phyloP scores from a whole-genome alignment of 2,113 vertebrate genomes.

The Tretioscincus oriximinensis region DNA sequence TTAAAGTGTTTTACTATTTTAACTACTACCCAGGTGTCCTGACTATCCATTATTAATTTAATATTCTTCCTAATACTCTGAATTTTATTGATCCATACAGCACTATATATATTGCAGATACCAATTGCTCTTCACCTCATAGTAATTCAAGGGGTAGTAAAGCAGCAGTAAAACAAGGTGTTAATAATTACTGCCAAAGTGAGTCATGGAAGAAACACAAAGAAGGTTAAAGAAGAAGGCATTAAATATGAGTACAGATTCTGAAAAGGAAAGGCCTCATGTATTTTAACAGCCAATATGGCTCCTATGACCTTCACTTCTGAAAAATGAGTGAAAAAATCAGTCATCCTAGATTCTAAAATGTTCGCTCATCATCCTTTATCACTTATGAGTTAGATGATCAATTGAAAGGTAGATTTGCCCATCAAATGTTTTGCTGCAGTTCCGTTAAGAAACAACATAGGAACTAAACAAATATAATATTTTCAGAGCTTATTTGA shows the following conservation, averaged over 20 bases:
- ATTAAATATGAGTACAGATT: background rate
- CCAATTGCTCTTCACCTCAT: conserved; percentile 23
- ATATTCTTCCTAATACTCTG: conserved; percentile 18
- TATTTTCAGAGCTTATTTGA: background rate
- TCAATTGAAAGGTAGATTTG: background rate
- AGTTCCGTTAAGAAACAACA: background rate
- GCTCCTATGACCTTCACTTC: conserved; percentile 12
- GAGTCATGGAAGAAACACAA: conserved; percentile 22
- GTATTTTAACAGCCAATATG: conserved; percentile 24
- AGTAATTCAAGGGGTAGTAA: conserved; percentile 10
- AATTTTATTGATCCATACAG: conserved; percentile 23
- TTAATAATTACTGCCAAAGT: conserved; percentile 27
- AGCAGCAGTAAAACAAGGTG: conserved; percentile 15
- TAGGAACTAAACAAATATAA: background rate
- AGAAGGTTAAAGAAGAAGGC: conserved; percentile 12
- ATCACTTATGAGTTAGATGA: background rate
- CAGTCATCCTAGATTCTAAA: background rate
- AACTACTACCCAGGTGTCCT: conserved; percentile 4
- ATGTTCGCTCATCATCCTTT: background rate
- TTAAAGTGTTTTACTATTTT: conserved; percentile 21
- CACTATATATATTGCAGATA: conserved; percentile 19
- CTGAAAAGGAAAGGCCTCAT: conserved; percentile 3
- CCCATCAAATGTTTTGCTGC: too few species aligned
- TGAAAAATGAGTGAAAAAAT: background rate
- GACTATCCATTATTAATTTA: conserved; percentile 28